A percentile compares a stretch with the other conserved stretches of the same genome.
These are phyloP conservation scores for Sminthurinus aureus DNA, from an alignment of 2,888 invertebrate genomes.

Conservation along the genomic window DNA sequence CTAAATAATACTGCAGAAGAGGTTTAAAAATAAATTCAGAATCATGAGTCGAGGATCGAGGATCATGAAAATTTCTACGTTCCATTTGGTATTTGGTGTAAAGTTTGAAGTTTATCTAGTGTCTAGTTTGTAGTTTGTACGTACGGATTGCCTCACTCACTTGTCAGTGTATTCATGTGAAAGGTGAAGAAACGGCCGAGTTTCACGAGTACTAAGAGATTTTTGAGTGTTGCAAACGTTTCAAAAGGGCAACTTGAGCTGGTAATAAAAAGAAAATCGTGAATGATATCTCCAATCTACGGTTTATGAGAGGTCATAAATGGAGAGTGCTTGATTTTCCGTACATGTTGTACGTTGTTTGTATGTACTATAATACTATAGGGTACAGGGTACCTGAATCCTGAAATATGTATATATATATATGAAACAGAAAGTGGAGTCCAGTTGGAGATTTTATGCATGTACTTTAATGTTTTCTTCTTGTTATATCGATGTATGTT, in stretches of 20 bases:
- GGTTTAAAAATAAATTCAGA: too few relatives aligned
- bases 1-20: too few relatives aligned
- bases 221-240: background rate
- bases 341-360: background rate
- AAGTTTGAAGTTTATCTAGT: background rate
- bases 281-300: slow-evolving; percentile 13
- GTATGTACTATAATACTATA: too few relatives aligned
- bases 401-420: too few relatives aligned
- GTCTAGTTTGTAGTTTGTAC: background rate
- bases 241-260: background rate
- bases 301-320: slow-evolving; percentile 26
- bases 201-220: background rate
- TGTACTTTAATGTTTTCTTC: background rate
- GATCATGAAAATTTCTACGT: too few relatives aligned
- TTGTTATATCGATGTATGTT: background rate
- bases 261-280: slow-evolving; percentile 13
- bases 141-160: too few relatives aligned
- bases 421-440: background rate
- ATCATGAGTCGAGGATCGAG: too few relatives aligned
- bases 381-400: too few relatives aligned
- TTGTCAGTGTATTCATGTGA: too few relatives aligned
- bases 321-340: background rate
- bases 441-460: too few relatives aligned
- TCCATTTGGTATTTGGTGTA: too few relatives aligned
- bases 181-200: background rate